Conservation (phyloP, 2,888 invertebrate species). For the Drosophila macrothrix region DNA sequence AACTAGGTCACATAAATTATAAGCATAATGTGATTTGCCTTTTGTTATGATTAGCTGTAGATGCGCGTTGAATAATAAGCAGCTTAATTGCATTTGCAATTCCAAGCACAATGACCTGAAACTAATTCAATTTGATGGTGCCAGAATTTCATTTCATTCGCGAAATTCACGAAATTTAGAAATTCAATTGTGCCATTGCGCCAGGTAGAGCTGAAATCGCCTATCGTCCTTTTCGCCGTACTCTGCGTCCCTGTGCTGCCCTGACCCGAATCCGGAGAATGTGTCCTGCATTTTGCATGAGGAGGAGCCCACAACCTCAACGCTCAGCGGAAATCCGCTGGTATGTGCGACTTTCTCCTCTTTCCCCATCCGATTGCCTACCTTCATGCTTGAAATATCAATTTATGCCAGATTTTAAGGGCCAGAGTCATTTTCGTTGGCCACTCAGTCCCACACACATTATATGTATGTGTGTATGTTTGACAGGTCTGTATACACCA, state of each 20-base stretch:
- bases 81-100: constrained; percentile 71
- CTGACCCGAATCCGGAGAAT: constrained; percentile 12
- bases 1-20: neutral
- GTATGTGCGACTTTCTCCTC: constrained; percentile 25
- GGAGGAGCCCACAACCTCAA: constrained; percentile 37
- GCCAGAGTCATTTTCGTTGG: constrained; percentile 4
- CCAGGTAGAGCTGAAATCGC: constrained; percentile 6
- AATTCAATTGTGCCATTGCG: constrained; percentile 51
- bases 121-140: constrained; percentile 60
- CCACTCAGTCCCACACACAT: constrained; percentile 6
- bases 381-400: constrained; percentile 32
- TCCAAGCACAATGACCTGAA: constrained; percentile 49
- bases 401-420: constrained; percentile 26
- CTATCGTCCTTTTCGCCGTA: neutral
- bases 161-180: constrained; percentile 41
- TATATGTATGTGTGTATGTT: neutral
- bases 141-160: constrained; percentile 28
- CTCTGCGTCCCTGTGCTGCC: neutral
- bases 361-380: constrained; percentile 5
- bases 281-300: constrained; percentile 67
- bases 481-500: neutral
- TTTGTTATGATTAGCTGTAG: neutral
- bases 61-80: constrained; percentile 14
- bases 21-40: neutral
- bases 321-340: constrained; percentile 69